phyloP scores from a whole-genome alignment of 2,113 vertebrate genomes.

The Choloepus hoffmanni region DNA sequence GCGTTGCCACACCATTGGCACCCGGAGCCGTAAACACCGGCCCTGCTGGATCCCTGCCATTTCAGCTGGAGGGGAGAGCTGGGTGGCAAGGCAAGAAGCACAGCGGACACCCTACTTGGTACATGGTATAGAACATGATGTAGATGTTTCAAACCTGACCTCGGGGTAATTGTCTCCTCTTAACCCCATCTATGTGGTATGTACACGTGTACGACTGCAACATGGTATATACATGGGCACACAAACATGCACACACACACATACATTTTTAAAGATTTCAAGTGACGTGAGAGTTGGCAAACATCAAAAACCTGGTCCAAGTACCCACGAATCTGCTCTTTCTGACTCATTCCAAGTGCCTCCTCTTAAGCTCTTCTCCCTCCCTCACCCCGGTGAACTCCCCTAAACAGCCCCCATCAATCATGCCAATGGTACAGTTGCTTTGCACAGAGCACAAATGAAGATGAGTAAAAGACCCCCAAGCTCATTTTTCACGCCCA shows the following conservation, averaged over 20 bases:
- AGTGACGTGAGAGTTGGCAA: not conserved
- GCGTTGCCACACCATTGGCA: conserved; percentile 57
- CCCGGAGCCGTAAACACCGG: conserved; percentile 77
- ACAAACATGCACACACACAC: not conserved
- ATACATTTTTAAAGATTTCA: not conserved
- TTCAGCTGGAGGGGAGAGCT: conserved; percentile 72
- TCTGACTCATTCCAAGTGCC: conserved; percentile 44
- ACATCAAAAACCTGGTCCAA: not conserved
- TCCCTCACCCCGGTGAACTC: not conserved
- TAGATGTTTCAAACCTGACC: not conserved
- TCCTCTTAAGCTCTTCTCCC: conserved; percentile 34
- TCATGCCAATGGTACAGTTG: conserved; percentile 74
- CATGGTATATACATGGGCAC: not conserved
- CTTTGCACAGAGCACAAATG: conserved; percentile 68
- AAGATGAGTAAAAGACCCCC: conserved; percentile 64
- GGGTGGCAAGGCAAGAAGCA: conserved; percentile 39
- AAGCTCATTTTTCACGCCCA: conserved; percentile 77
- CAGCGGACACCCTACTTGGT: conserved; percentile 58
- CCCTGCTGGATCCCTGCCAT: conserved; percentile 62
- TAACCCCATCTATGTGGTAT: not conserved
- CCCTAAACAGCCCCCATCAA: conserved; percentile 73
- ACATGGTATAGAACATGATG: not conserved
- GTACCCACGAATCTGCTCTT: not conserved
- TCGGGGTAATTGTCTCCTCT: not conserved
- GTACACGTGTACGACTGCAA: not conserved